A percentile compares a stretch with the other conserved stretches of the same genome.
Conservation (phyloP, 2,113 vertebrate species). For the Chaetodon auriga region DNA sequence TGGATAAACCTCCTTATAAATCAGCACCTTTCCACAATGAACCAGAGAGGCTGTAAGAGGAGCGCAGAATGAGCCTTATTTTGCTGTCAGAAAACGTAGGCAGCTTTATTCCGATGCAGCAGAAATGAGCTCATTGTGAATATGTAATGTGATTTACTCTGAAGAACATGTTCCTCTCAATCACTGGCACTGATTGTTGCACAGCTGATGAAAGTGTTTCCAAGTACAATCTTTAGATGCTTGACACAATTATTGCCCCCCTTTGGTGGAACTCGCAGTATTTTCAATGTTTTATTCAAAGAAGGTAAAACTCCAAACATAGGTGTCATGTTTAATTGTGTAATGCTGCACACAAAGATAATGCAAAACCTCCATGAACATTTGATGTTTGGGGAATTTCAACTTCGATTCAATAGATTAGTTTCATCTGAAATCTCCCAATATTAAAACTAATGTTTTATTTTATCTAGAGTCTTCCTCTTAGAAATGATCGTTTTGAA, state of each 20-base stretch:
- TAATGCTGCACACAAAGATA: background rate
- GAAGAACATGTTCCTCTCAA: constrained; percentile 7
- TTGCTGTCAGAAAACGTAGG: constrained; percentile 1
- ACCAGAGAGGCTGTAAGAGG: background rate
- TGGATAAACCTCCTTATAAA: background rate
- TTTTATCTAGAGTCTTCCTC: background rate
- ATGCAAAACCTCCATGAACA: background rate
- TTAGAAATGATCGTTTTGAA: background rate
- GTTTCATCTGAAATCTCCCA: background rate
- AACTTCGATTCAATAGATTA: background rate
- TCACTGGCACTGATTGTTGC: constrained; percentile 15
- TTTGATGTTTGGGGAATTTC: background rate
- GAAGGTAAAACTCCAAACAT: background rate
- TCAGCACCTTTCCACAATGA: background rate
- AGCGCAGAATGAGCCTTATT: constrained; percentile 1
- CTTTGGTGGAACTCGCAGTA: constrained; percentile 9
- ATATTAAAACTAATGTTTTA: background rate
- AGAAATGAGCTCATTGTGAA: background rate
- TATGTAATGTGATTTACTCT: constrained; percentile 1
- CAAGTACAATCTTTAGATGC: constrained; percentile 29
- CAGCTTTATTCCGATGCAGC: constrained; percentile 1
- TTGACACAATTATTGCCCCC: constrained; percentile 48
- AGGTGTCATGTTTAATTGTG: background rate
- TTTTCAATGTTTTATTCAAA: constrained; percentile 31
- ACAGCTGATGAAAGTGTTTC: constrained; percentile 50